A percentile compares a stretch with the other conserved stretches of the same genome.
phyloP scores from a whole-genome alignment of 2,113 vertebrate species.

The Heteronetta atricapilla region DNA sequence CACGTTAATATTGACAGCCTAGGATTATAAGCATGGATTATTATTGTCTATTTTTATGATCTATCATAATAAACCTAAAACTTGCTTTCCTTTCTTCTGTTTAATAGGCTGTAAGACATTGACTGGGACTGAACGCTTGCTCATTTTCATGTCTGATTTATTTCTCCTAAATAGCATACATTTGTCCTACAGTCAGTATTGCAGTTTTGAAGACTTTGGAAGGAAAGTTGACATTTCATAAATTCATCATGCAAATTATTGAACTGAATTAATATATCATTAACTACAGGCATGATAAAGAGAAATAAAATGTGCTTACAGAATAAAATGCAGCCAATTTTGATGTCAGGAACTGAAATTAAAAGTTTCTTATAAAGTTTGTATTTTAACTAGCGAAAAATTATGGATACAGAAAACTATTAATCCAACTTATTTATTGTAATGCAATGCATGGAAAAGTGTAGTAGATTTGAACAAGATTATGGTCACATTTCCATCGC shows the following conservation, averaged over 20 bases:
- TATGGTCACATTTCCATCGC: not conserved
- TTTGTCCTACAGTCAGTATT: conserved; percentile 50
- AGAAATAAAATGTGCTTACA: conserved; percentile 13
- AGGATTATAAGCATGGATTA: conserved; percentile 53
- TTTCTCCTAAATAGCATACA: conserved; percentile 51
- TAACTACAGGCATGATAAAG: not conserved
- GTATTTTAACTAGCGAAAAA: not conserved
- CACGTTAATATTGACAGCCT: conserved; percentile 71
- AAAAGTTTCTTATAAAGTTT: not conserved
- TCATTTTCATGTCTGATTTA: conserved; percentile 72
- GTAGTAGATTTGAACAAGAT: not conserved
- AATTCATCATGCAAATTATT: conserved; percentile 39
- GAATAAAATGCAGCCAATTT: not conserved
- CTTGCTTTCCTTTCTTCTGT: conserved; percentile 67
- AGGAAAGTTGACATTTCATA: conserved; percentile 43
- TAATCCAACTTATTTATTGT: not conserved
- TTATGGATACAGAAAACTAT: not conserved
- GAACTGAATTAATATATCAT: conserved; percentile 9
- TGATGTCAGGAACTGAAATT: not conserved
- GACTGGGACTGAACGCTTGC: conserved; percentile 48
- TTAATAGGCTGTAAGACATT: conserved; percentile 77
- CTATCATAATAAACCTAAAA: conserved; percentile 63
- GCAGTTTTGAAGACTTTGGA: conserved; percentile 53
- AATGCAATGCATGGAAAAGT: not conserved
- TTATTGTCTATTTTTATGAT: conserved; percentile 59